Conservation (phyloP, 2,797 vertebrate species). For the Etheostoma nigrum region DNA sequence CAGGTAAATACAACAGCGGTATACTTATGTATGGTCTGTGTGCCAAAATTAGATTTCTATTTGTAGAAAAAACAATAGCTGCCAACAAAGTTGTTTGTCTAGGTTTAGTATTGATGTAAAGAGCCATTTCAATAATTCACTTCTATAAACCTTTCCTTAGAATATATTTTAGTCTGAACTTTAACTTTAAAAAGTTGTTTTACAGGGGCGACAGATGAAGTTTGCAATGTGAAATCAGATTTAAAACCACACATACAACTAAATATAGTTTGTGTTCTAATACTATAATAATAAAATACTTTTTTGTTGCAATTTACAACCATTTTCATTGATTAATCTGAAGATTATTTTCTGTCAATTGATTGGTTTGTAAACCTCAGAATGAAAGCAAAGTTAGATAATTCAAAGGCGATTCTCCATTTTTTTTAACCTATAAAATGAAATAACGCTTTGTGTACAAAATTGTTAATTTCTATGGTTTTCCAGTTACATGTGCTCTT, state of each 20-base stretch:
- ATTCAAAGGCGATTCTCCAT: background rate
- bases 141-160: background rate
- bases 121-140: background rate
- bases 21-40: background rate
- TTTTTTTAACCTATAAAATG: background rate
- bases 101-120: background rate
- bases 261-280: background rate
- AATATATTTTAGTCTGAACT: background rate
- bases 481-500: background rate
- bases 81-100: background rate
- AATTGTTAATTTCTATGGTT: background rate
- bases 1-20: constrained; percentile 80
- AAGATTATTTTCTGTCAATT: background rate
- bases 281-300: too few species aligned
- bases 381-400: background rate
- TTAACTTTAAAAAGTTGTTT: background rate
- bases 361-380: background rate
- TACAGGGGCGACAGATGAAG: too few species aligned
- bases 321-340: too few species aligned
- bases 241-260: background rate
- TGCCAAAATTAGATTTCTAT: background rate
- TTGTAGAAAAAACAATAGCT: background rate
- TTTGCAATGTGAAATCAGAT: background rate
- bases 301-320: background rate
- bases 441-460: background rate